These are phyloP conservation scores for Tridacna gigas DNA, from an alignment of 2,888 invertebrate species.

Conservation along the genomic window DNA sequence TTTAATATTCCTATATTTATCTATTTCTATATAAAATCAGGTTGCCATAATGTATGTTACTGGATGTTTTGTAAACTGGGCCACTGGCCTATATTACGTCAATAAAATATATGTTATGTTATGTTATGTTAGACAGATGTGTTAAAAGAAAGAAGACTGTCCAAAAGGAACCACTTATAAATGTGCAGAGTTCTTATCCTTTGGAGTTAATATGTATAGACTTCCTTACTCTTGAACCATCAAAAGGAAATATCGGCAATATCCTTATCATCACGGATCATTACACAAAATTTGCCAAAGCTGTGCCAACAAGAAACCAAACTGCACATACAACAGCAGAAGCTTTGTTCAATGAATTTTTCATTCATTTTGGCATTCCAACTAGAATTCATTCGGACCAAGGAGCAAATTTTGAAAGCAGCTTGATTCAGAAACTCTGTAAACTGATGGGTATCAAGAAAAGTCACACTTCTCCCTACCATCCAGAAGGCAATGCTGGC, in stretches of 20 bases:
- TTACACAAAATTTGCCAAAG: slow-evolving; percentile 9
- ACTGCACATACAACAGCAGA: neutral
- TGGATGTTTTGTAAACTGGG: too few species aligned
- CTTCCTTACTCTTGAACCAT: neutral
- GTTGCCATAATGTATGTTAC: too few species aligned
- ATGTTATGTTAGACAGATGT: neutral
- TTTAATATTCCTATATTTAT: too few species aligned
- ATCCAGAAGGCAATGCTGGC: neutral
- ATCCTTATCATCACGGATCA: neutral
- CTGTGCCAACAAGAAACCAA: slow-evolving; percentile 7
- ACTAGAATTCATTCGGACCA: neutral
- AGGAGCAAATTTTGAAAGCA: neutral
- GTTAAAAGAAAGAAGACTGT: neutral
- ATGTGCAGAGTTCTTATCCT: neutral
- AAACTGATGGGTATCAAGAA: neutral
- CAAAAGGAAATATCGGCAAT: slow-evolving; percentile 3
- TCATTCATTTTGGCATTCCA: neutral
- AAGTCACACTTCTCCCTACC: neutral
- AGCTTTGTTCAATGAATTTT: neutral
- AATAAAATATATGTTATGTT: too few species aligned
- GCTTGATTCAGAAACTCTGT: neutral
- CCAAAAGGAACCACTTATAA: neutral
- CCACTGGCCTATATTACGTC: too few species aligned
- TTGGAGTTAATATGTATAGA: slow-evolving; percentile 1
- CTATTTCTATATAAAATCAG: too few species aligned